A percentile compares a stretch with the other conserved stretches of the same genome.
Conservation (phyloP, 1,140 invertebrate genomes). For the Luehdorfia chinensis region DNA sequence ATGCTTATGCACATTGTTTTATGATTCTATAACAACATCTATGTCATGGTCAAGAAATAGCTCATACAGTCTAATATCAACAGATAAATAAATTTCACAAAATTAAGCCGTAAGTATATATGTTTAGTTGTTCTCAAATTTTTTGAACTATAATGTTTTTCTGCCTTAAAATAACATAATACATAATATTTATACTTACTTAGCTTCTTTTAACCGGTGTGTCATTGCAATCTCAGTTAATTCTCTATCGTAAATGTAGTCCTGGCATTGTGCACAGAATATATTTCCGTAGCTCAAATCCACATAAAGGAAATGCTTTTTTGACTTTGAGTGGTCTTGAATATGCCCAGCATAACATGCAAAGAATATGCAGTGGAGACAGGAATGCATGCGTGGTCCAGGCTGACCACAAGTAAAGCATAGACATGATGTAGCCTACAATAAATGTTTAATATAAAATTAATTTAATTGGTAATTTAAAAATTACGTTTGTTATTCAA, state of each 20-base stretch:
- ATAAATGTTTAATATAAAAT: slow-evolving; percentile 24
- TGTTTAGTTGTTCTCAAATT: no score
- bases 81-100: no score
- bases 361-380: slow-evolving; percentile 94
- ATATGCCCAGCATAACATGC: slow-evolving; percentile 92
- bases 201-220: slow-evolving; percentile 77
- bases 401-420: slow-evolving; percentile 88
- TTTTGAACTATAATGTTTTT: no score
- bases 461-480: neutral
- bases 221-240: slow-evolving; percentile 79
- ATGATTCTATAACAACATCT: no score
- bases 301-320: slow-evolving; percentile 90
- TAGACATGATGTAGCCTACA: slow-evolving; percentile 84
- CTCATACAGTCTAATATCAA: no score
- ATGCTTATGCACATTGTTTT: no score
- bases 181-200: slow-evolving; percentile 75
- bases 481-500: neutral
- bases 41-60: no score
- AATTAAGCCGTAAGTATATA: no score
- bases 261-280: slow-evolving; percentile 93
- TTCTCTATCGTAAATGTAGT: slow-evolving; percentile 93
- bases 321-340: slow-evolving; percentile 88
- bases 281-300: slow-evolving; percentile 93
- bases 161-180: no score
- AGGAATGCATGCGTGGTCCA: slow-evolving; percentile 89